These are phyloP conservation scores for Crenuchus spilurus DNA, from an alignment of 2,797 vertebrate genomes.

Conservation along the genomic window DNA sequence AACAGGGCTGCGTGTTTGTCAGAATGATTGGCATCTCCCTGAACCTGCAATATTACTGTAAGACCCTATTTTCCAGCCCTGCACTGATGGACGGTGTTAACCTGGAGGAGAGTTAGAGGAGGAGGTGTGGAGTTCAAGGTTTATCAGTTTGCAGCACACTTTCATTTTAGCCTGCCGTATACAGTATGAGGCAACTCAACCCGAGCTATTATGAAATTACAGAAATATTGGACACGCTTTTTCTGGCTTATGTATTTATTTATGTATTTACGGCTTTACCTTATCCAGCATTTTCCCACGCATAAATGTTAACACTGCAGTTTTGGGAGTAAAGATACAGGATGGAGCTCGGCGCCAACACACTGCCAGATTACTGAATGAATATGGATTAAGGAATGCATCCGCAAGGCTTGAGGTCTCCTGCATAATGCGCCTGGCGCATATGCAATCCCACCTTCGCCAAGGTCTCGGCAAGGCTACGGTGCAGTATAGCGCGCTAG, in stretches of 20 bases:
- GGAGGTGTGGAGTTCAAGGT: constrained; percentile 55
- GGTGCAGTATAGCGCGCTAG: constrained; percentile 23
- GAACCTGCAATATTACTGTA: constrained; percentile 67
- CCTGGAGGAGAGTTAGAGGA: constrained; percentile 62
- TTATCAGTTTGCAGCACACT: constrained; percentile 55
- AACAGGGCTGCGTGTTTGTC: constrained; percentile 68
- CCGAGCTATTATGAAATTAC: constrained; percentile 67
- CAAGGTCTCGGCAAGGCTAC: constrained; percentile 62
- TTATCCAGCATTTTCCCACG: constrained; percentile 64
- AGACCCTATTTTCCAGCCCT: constrained; percentile 60
- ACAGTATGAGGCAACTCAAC: constrained; percentile 46
- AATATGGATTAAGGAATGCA: constrained; percentile 62
- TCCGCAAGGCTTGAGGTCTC: constrained; percentile 44
- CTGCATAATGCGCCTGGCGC: constrained; percentile 52
- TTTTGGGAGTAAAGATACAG: constrained; percentile 59
- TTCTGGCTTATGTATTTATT: constrained; percentile 72
- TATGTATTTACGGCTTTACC: constrained; percentile 71
- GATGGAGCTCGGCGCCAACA: constrained; percentile 35
- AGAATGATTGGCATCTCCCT: constrained; percentile 70
- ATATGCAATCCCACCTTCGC: constrained; percentile 61
- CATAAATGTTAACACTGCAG: constrained; percentile 74
- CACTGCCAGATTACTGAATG: constrained; percentile 54
- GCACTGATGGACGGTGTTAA: constrained; percentile 46
- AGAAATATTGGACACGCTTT: constrained; percentile 64
- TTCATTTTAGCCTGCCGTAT: constrained; percentile 36